phyloP scores from a whole-genome alignment of 2,888 invertebrate species.

The Polyommatus icarus region DNA sequence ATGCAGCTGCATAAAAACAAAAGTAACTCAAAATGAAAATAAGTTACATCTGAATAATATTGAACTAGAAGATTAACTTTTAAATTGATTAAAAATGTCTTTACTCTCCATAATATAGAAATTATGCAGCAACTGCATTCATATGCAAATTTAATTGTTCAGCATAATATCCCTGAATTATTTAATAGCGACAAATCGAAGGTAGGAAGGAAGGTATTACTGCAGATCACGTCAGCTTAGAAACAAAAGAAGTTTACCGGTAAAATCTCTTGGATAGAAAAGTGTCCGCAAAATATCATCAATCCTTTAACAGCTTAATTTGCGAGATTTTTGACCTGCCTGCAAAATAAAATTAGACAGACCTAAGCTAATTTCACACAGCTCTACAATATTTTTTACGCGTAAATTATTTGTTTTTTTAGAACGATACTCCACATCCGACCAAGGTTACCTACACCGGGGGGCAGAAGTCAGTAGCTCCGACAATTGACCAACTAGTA shows the following conservation, averaged over 20 bases:
- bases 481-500: conserved; percentile 56
- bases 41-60: too few relatives aligned
- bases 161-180: too few relatives aligned
- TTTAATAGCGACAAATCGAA: background rate
- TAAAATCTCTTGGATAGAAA: background rate
- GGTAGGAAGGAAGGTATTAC: background rate
- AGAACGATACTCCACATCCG: conserved; percentile 37
- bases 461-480: conserved; percentile 53
- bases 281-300: background rate
- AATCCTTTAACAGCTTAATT: too few relatives aligned
- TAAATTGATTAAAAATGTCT: too few relatives aligned
- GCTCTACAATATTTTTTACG: background rate
- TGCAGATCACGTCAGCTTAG: too few relatives aligned
- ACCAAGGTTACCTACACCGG: conserved; percentile 56
- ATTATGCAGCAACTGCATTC: too few relatives aligned
- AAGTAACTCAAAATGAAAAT: too few relatives aligned
- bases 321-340: too few relatives aligned
- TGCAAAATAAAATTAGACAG: background rate
- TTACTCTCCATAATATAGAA: too few relatives aligned
- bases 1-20: background rate
- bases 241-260: too few relatives aligned
- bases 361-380: background rate
- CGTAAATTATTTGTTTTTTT: conserved; percentile 29
- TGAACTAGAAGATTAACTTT: too few relatives aligned
- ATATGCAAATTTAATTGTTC: too few relatives aligned